phyloP scores from a whole-genome alignment of 23 tunicate genomes.

The Botrylloides violaceus region DNA sequence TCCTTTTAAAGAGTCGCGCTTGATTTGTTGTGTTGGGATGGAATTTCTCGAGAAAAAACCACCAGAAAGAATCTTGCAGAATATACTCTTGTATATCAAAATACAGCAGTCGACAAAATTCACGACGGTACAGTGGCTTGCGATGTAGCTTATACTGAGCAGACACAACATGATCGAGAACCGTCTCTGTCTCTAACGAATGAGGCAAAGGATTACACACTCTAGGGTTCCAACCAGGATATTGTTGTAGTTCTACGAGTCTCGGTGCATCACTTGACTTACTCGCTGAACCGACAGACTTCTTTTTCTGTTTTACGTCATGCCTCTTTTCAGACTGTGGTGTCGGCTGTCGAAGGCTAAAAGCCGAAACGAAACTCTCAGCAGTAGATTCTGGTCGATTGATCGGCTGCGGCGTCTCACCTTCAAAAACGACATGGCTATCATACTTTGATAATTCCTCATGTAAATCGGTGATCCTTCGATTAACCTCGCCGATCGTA shows the following conservation, averaged over 20 bases:
- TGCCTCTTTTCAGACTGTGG: slow-evolving; percentile 18
- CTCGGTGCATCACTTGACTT: slow-evolving; percentile 75
- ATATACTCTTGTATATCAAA: slow-evolving; percentile 48
- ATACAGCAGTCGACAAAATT: slow-evolving; percentile 39
- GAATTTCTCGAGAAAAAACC: slow-evolving; percentile 68
- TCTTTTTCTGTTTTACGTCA: neutral
- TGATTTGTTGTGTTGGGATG: slow-evolving; percentile 55
- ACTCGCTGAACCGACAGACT: neutral
- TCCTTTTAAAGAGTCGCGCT: slow-evolving; percentile 59
- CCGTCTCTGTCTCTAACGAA: slow-evolving; percentile 42
- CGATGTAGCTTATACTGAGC: slow-evolving; percentile 52
- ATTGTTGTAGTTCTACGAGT: slow-evolving; percentile 82
- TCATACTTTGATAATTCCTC: slow-evolving; percentile 50
- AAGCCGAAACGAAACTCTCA: neutral
- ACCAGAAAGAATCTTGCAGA: slow-evolving; percentile 81
- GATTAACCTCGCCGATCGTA: slow-evolving; percentile 56
- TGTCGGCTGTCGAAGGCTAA: slow-evolving; percentile 8
- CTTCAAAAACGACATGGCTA: slow-evolving; percentile 65
- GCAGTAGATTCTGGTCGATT: slow-evolving; percentile 3
- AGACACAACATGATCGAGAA: slow-evolving; percentile 53
- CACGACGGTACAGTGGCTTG: slow-evolving; percentile 38
- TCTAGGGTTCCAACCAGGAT: slow-evolving; percentile 55
- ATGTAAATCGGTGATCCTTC: slow-evolving; percentile 47
- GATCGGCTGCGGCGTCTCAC: slow-evolving; percentile 26
- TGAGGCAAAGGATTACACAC: slow-evolving; percentile 50